A percentile compares a stretch with the other conserved stretches of the same genome.
Conservation (phyloP, 2,888 invertebrate species). For the Eulithis prunata region DNA sequence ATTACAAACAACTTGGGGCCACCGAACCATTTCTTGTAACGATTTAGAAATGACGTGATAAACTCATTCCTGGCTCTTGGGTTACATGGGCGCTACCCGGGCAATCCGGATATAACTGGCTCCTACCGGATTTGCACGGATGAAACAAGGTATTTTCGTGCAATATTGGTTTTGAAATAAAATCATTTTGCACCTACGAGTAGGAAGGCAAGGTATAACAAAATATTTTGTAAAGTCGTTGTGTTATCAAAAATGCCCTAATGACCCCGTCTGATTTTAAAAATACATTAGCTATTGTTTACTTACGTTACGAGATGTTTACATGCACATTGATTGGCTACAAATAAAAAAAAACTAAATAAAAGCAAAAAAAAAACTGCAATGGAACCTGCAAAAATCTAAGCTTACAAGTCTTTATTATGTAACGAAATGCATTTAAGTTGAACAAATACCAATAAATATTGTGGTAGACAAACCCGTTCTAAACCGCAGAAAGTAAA, state of each 20-base stretch:
- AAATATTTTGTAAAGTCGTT: neutral
- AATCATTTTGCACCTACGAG: neutral
- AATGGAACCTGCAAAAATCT: too few relatives aligned
- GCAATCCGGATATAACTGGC: slow-evolving; percentile 41
- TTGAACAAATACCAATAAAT: too few relatives aligned
- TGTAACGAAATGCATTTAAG: too few relatives aligned
- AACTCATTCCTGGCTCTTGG: slow-evolving; percentile 8
- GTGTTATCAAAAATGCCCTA: neutral
- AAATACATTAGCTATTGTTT: too few relatives aligned
- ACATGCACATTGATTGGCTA: too few relatives aligned
- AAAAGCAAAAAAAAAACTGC: too few relatives aligned
- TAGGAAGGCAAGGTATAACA: neutral
- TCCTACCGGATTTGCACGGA: slow-evolving; percentile 39
- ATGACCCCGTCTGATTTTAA: too few relatives aligned
- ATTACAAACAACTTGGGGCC: too few relatives aligned
- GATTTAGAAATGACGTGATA: neutral
- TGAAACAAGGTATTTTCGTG: slow-evolving; percentile 28
- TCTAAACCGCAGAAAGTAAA: neutral
- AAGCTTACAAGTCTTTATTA: too few relatives aligned
- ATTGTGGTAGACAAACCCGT: neutral
- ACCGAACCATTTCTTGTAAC: too few relatives aligned
- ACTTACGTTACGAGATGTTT: too few relatives aligned
- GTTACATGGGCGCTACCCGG: slow-evolving; percentile 34
- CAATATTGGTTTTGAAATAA: slow-evolving; percentile 22
- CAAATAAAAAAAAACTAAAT: too few relatives aligned